Evolutionary conservation across 2,797 vertebrate genomes (phyloP).

Genomic region (Hoplostethus mediterraneus): DNA sequence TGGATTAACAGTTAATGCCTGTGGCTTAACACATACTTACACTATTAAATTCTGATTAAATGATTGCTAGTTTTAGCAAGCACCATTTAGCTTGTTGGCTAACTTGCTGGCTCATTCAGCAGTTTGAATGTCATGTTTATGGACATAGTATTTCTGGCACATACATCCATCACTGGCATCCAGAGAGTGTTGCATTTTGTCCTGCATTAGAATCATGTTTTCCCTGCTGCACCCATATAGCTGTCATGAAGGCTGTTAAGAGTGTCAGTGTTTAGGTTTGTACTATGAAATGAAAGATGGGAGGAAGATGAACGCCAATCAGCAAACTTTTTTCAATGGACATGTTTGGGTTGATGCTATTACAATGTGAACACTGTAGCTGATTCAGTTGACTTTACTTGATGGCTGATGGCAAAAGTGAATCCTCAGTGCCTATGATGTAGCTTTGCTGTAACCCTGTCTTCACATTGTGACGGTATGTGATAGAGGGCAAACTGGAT

Average conservation of each 20-base stretch:
- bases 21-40: conserved; percentile 46
- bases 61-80: conserved; percentile 39
- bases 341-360: not conserved
- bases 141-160: not conserved
- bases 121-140: not conserved
- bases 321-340: too few species aligned
- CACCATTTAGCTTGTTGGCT: conserved; percentile 35
- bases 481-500: too few species aligned
- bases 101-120: conserved; percentile 6
- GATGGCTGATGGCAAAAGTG: not conserved
- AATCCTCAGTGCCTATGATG: not conserved
- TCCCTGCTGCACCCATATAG: not conserved
- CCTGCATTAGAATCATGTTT: not conserved
- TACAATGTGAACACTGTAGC: not conserved
- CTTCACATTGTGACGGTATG: not conserved
- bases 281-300: too few species aligned
- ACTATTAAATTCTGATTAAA: conserved; percentile 48
- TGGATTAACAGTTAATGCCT: conserved; percentile 61
- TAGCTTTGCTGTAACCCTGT: not conserved
- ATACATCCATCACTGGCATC: not conserved
- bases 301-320: too few species aligned
- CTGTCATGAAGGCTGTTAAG: too few species aligned
- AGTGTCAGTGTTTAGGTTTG: too few species aligned
- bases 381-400: not conserved
- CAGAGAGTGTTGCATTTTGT: not conserved